These are phyloP conservation scores for Polypedilum pembai DNA, from an alignment of 1,140 invertebrate genomes.

Conservation along the genomic window DNA sequence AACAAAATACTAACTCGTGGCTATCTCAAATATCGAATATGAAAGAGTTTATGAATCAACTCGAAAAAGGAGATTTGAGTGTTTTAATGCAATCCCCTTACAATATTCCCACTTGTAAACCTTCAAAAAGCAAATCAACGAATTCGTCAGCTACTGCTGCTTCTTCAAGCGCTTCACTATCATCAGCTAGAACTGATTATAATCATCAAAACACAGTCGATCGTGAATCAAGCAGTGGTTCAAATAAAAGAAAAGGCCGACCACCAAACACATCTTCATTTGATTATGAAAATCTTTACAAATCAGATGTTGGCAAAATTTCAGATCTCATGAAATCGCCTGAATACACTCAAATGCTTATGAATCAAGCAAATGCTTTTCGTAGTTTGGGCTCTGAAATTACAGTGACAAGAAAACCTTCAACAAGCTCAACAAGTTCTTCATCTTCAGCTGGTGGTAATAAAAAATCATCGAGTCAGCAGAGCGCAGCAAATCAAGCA, in stretches of 20 bases:
- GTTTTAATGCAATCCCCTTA: constrained; percentile 29
- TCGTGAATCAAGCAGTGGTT: neutral
- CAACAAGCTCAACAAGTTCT: neutral
- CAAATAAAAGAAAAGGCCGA: constrained; percentile 5
- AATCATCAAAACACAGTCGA: neutral
- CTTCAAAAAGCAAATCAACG: neutral
- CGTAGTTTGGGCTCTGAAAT: constrained; percentile 34
- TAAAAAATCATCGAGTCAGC: constrained; percentile 30
- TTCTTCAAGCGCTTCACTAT: neutral
- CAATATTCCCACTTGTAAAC: constrained; percentile 22
- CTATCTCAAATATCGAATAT: constrained; percentile 23
- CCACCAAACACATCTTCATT: constrained; percentile 30
- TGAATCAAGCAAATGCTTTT: constrained; percentile 42
- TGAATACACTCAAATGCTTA: constrained; percentile 40
- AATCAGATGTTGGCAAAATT: constrained; percentile 42
- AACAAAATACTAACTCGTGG: constrained; percentile 25
- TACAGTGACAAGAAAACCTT: constrained; percentile 4
- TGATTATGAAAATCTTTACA: constrained; percentile 29
- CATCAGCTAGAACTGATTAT: constrained; percentile 10
- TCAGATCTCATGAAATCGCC: constrained; percentile 41
- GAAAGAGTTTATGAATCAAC: constrained; percentile 30
- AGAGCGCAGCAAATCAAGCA: constrained; percentile 36
- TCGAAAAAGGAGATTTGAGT: constrained; percentile 29
- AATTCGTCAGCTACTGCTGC: neutral
- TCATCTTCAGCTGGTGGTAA: neutral